Percentiles rank a stretch among this genome's conserved stretches.
These are phyloP conservation scores for Leptonema lineaticorne DNA, from an alignment of 1,140 invertebrate species.

Conservation along the genomic window DNA sequence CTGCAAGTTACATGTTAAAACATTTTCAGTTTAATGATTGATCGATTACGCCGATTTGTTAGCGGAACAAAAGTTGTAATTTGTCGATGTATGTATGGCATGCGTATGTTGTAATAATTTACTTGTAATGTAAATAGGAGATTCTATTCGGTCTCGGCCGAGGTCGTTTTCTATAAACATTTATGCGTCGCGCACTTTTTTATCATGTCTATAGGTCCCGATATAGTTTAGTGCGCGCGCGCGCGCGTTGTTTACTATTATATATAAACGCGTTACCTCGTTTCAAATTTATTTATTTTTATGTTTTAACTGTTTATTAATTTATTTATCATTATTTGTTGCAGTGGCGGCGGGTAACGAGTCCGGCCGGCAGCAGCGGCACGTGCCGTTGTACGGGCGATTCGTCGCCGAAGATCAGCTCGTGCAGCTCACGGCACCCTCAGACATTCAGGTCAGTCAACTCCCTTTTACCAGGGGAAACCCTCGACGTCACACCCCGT, in stretches of 20 bases:
- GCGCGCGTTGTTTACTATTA: too few species aligned
- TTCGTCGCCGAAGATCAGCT: slow-evolving; percentile 86
- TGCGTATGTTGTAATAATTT: too few species aligned
- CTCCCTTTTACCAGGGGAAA: neutral
- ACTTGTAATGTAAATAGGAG: too few species aligned
- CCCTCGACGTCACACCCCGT: neutral
- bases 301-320: neutral
- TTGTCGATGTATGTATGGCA: too few species aligned
- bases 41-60: too few species aligned
- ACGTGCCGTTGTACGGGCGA: slow-evolving; percentile 82
- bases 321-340: slow-evolving; percentile 44
- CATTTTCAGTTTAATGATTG: too few species aligned
- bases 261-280: too few species aligned
- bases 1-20: too few species aligned
- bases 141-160: neutral
- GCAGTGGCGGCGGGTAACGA: slow-evolving; percentile 47
- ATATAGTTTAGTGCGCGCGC: too few species aligned
- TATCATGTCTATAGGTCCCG: too few species aligned
- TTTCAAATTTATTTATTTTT: too few species aligned
- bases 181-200: neutral
- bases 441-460: slow-evolving; percentile 67
- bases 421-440: slow-evolving; percentile 63
- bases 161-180: neutral
- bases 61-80: too few species aligned
- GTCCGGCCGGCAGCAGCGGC: slow-evolving; percentile 58